Evolutionary conservation across 2,888 invertebrate species (phyloP), one percentile per base, ranked within the genome.

Genomic region (Pelosia muscerda): DNA sequence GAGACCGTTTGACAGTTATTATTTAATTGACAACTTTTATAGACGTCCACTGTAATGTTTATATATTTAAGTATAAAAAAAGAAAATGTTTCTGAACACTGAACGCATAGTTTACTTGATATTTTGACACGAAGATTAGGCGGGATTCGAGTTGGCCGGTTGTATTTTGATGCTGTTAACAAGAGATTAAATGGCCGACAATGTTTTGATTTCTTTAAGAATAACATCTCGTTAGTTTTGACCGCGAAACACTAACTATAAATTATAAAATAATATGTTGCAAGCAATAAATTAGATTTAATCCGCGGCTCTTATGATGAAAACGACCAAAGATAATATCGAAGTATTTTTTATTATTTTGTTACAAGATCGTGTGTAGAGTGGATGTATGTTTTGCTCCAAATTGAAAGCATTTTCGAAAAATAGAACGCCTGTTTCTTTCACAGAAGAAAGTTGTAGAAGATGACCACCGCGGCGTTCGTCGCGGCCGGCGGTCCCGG

Each of bases 401-500:
- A 26, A n/a, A 26, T 53, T 49, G 13, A 53, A n/a, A 62, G 28
- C 49, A 49, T 49, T 49, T 53, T 62, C 55, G 53, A 73, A 70
- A 63, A 68, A 69, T 65, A 66, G 58, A 28, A 10, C 38, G 53
- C 60, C 53, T 62, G 55, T 71, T 64, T 67, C 56, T 63, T 66
- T 69, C 73, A 65, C 58, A 71, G 70, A 55, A 65, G 68, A 63
- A 63, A 60, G 61, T 65, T 54, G 68, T 62, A 72, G 60, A 69
- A 73, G 74, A 79, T 85, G 91, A 87, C 93, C 93, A 92, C 93
- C 92, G 83, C 81, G 84, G 86, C 79, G 87, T 76, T 80, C 89
- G 84, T 85, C 93, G 88, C 91, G 80, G 90, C 91, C 79, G 94
- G 94, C 93, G 93, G 94, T 92, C 94, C 82, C 84, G 79, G 86